Evolutionary conservation across 2,797 vertebrate genomes (phyloP), one percentile per base, ranked within the genome.

Genomic region (Neostethus bicornis): DNA sequence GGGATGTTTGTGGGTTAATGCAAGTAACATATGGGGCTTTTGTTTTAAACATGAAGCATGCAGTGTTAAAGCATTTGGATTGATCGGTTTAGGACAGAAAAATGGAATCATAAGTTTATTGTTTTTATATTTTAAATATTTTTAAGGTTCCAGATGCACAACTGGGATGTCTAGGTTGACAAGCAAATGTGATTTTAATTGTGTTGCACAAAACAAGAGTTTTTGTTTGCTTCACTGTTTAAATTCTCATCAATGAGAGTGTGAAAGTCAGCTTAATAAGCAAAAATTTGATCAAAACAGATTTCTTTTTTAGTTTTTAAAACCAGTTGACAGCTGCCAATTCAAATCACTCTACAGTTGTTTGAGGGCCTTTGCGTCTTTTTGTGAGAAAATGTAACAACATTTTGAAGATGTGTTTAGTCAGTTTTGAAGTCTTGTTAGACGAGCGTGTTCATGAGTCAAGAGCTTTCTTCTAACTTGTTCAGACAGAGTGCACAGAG

Each of bases 271-370:
- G 54, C 60, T 69, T 66, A 20, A 61, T 44, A 77, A 83, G 77
- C 69, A 69, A 42, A 60, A 44, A 55, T 66, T 72, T 59, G 77
- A 73, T 71, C 66, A 79, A 80, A 79, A 79, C 14, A 14, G 59
- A 31, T 55, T 24, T 59, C 80, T 80, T 85, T 85, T 71, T 66
- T 77, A 86, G 52, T 10, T 53, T 26, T 61, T 29, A 60, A 7
- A 45, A 51, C 53, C 66, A 57, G 52, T 65, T 65, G 70, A 56
- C 54, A 32, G 42, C 43, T 73, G 48, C 66, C 78, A 87, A 73
- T 81, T 77, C 82, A 80, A 58, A 28, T 80, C 77, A 51, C 72
- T 74, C 59, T 61, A 61, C 49, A 53, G 68, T 54, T 8, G 6
- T 64, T 67, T 37, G n/a, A 29, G 51, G 32, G 55, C 25, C 42